Evolutionary conservation across 2,888 invertebrate species (phyloP).

Genomic region (Electrophaes corylata): DNA sequence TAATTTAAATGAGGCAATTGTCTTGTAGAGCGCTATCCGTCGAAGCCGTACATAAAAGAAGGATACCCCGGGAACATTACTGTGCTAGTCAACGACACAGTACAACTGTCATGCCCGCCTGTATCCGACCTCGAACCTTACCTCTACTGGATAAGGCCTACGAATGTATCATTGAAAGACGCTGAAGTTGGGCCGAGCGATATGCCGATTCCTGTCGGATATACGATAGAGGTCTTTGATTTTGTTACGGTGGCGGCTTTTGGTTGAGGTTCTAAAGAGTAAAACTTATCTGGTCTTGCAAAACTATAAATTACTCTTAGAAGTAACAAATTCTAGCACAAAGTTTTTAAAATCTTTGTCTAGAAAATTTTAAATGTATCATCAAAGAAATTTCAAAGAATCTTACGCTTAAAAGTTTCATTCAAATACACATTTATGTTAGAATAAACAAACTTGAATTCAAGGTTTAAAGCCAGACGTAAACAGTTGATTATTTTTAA

Average conservation of each 20-base stretch:
- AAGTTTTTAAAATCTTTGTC: too few species aligned
- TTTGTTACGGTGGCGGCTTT: constrained; percentile 59
- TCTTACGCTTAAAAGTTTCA: constrained; percentile 9
- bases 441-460: constrained; percentile 23
- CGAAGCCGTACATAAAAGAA: constrained; percentile 93
- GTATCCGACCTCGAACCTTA: constrained; percentile 93
- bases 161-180: constrained; percentile 67
- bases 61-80: constrained; percentile 93
- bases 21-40: constrained; percentile 90
- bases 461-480: constrained; percentile 26
- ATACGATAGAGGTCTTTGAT: constrained; percentile 69
- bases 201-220: constrained; percentile 67
- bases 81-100: constrained; percentile 88
- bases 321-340: background rate
- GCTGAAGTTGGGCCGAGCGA: constrained; percentile 73
- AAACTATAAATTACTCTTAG: background rate
- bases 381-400: constrained; percentile 12
- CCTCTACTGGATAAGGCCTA: constrained; percentile 90
- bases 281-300: background rate
- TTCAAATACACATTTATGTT: constrained; percentile 16
- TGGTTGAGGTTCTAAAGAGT: constrained; percentile 14
- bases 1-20: constrained; percentile 13
- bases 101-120: constrained; percentile 90
- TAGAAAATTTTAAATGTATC: too few species aligned
- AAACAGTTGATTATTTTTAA: constrained; percentile 29